Conservation (phyloP, 2,113 vertebrate species). For the Xiphophorus hellerii region DNA sequence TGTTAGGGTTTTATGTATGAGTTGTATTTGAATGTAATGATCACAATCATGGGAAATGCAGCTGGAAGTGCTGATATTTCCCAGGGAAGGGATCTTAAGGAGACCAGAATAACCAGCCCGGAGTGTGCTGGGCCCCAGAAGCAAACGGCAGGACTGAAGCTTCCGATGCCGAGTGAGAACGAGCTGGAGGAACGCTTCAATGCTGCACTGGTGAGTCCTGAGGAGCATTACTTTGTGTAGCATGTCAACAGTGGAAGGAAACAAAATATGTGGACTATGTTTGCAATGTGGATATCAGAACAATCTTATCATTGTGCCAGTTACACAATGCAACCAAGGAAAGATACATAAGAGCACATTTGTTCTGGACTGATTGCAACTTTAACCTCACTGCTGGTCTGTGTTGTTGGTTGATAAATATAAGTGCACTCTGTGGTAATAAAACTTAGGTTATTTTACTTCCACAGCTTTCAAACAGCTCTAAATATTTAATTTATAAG, state of each 20-base stretch:
- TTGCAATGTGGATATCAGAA: constrained; percentile 49
- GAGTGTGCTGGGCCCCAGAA: constrained; percentile 53
- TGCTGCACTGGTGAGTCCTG: constrained; percentile 84
- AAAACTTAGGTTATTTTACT: background rate
- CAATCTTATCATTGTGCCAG: constrained; percentile 45
- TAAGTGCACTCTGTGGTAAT: background rate
- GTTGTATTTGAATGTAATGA: constrained; percentile 27
- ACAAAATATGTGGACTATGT: constrained; percentile 61
- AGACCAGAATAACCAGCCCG: constrained; percentile 44
- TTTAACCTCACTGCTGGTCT: constrained; percentile 15
- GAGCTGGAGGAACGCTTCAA: constrained; percentile 88
- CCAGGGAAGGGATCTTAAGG: constrained; percentile 42
- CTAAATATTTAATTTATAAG: background rate
- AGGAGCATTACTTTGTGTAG: background rate
- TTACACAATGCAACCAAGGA: constrained; percentile 43
- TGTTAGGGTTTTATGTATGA: background rate
- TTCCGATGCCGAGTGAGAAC: constrained; percentile 82
- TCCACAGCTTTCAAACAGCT: background rate
- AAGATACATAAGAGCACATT: constrained; percentile 52
- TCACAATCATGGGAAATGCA: constrained; percentile 85
- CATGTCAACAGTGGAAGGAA: constrained; percentile 19
- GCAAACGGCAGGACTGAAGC: constrained; percentile 68
- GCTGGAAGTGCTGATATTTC: constrained; percentile 83
- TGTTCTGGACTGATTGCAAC: constrained; percentile 50
- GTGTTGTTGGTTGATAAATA: background rate